Percentiles rank a stretch among this genome's conserved stretches.
Conservation (phyloP, 2,888 invertebrate species). For the Catocala nupta region DNA sequence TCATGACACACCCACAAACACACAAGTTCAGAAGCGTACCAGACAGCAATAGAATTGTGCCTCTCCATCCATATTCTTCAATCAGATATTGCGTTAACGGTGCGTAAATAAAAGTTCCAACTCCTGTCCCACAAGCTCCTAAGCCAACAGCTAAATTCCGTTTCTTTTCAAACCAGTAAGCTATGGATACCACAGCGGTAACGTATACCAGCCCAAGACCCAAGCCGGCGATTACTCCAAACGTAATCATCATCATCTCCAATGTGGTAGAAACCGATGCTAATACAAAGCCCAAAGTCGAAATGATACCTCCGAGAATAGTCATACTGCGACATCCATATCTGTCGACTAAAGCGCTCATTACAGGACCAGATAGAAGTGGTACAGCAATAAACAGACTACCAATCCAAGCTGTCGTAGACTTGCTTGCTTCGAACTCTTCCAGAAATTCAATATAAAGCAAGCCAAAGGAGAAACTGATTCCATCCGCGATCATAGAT, state of each 20-base stretch:
- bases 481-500: constrained; percentile 96
- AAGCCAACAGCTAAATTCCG: constrained; percentile 95
- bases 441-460: constrained; percentile 94
- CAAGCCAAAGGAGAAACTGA: constrained; percentile 97
- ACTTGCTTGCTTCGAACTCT: constrained; percentile 93
- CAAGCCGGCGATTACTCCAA: constrained; percentile 94
- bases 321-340: constrained; percentile 94
- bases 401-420: constrained; percentile 96
- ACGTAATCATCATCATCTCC: constrained; percentile 93
- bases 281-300: constrained; percentile 92
- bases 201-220: constrained; percentile 95
- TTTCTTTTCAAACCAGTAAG: constrained; percentile 97
- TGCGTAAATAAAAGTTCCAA: constrained; percentile 95
- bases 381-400: constrained; percentile 96
- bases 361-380: constrained; percentile 93
- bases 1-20: constrained; percentile 95
- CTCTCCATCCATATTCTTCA: constrained; percentile 94
- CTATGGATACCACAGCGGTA: constrained; percentile 96
- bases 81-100: constrained; percentile 94
- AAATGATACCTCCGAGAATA: constrained; percentile 91
- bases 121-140: constrained; percentile 95
- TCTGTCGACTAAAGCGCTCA: constrained; percentile 94
- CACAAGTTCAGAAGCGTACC: constrained; percentile 95
- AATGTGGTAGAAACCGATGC: constrained; percentile 91
- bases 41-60: constrained; percentile 92